These are phyloP conservation scores for Unio pictorum DNA, from an alignment of 2,888 invertebrate genomes.

Conservation along the genomic window DNA sequence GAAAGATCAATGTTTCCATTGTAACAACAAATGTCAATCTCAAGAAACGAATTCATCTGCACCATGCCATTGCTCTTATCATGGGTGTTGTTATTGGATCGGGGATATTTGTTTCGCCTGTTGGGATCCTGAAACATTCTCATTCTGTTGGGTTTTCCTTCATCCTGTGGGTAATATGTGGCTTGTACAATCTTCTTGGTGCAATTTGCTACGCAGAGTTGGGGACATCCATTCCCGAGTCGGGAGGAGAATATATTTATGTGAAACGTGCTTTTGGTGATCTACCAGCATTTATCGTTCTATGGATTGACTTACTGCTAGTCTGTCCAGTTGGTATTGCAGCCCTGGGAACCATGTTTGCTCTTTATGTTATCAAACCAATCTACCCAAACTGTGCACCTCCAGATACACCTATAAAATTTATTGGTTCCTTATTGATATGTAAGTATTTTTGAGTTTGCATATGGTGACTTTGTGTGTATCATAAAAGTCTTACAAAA, in stretches of 20 bases:
- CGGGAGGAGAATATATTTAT: slow-evolving; percentile 74
- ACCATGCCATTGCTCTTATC: slow-evolving; percentile 93
- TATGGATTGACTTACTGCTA: slow-evolving; percentile 68
- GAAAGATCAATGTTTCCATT: too few species aligned
- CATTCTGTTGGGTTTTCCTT: slow-evolving; percentile 82
- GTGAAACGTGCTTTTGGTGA: slow-evolving; percentile 67
- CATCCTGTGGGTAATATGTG: slow-evolving; percentile 91
- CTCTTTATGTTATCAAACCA: slow-evolving; percentile 66
- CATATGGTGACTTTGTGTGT: too few species aligned
- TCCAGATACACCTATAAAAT: slow-evolving; percentile 51
- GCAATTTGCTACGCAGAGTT: slow-evolving; percentile 92
- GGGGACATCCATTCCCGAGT: slow-evolving; percentile 87
- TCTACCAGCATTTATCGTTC: slow-evolving; percentile 64
- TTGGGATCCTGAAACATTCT: slow-evolving; percentile 87
- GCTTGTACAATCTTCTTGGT: slow-evolving; percentile 82
- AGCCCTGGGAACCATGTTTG: slow-evolving; percentile 67
- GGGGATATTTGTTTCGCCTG: slow-evolving; percentile 96
- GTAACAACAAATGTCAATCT: slow-evolving; percentile 73
- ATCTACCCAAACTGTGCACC: slow-evolving; percentile 64
- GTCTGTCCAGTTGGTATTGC: slow-evolving; percentile 70
- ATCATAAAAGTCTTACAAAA: too few species aligned
- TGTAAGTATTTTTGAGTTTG: slow-evolving; percentile 52
- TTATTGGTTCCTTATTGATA: slow-evolving; percentile 60
- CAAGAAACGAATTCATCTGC: slow-evolving; percentile 87
- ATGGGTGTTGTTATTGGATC: slow-evolving; percentile 95